A percentile compares a stretch with the other conserved stretches of the same genome.
Conservation (phyloP, 1,140 invertebrate genomes). For the Batillaria attramentaria region DNA sequence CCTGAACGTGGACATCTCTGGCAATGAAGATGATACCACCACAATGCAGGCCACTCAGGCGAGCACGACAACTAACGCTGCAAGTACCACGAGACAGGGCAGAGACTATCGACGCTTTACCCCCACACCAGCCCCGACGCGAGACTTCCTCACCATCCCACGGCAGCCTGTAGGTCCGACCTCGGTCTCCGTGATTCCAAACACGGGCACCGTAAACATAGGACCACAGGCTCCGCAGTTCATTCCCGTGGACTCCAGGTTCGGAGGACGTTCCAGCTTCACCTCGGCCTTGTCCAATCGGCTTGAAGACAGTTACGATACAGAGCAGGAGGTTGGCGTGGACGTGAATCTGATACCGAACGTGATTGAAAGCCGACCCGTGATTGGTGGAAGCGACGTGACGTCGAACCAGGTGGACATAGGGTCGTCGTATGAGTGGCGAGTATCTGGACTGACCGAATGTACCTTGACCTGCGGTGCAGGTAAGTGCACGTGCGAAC, state of each 20-base stretch:
- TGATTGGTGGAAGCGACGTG: conserved; percentile 21
- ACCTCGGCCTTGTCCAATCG: not conserved
- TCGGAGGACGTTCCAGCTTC: not conserved
- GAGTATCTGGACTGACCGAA: conserved; percentile 82
- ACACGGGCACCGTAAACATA: not conserved
- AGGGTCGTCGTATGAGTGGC: conserved; percentile 76
- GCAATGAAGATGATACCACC: not conserved
- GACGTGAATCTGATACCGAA: conserved; percentile 12
- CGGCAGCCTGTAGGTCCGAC: not conserved
- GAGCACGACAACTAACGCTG: not conserved
- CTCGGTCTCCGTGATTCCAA: not conserved
- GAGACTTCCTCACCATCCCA: not conserved
- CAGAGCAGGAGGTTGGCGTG: not conserved
- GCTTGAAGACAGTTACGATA: not conserved
- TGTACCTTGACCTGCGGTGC: conserved; percentile 88
- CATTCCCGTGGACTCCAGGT: not conserved
- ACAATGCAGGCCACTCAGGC: not conserved
- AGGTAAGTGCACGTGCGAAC: conserved; percentile 76
- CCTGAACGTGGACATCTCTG: not conserved
- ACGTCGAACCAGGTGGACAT: not conserved
- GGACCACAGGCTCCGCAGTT: not conserved
- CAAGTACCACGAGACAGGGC: not conserved
- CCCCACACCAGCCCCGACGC: not conserved
- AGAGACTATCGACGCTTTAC: no score
- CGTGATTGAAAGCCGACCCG: conserved; percentile 12